Conservation (phyloP, 2,797 vertebrate genomes). For the Phrynocephalus guinanensis region DNA sequence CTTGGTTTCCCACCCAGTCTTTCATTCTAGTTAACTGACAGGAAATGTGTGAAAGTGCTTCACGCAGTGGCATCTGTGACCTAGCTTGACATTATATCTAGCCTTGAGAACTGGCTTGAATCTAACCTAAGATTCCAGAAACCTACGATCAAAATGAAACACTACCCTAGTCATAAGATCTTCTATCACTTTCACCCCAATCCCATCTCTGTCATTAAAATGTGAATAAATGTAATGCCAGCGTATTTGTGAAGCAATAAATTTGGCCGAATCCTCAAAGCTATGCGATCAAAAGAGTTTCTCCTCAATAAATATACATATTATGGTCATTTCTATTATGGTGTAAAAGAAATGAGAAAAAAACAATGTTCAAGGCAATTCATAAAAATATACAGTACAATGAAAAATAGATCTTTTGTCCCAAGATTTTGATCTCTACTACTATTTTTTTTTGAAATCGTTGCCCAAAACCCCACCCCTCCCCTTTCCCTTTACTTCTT, state of each 20-base stretch:
- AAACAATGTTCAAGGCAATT: background rate
- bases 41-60: conserved; percentile 45
- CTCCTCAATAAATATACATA: background rate
- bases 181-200: background rate
- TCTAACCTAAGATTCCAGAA: conserved; percentile 11
- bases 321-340: background rate
- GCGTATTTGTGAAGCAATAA: background rate
- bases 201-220: background rate
- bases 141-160: background rate
- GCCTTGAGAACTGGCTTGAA: background rate
- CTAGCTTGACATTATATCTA: conserved; percentile 3
- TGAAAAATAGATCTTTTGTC: background rate
- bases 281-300: background rate
- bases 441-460: no score
- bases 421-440: background rate
- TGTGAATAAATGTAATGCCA: background rate
- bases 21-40: conserved; percentile 36
- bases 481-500: background rate
- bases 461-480: no score
- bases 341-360: background rate
- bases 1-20: conserved; percentile 22
- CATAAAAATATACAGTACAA: background rate
- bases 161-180: background rate
- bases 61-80: conserved; percentile 14
- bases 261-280: background rate